These are phyloP conservation scores for Acomys russatus DNA, from an alignment of 2,797 vertebrate genomes.

Conservation along the genomic window DNA sequence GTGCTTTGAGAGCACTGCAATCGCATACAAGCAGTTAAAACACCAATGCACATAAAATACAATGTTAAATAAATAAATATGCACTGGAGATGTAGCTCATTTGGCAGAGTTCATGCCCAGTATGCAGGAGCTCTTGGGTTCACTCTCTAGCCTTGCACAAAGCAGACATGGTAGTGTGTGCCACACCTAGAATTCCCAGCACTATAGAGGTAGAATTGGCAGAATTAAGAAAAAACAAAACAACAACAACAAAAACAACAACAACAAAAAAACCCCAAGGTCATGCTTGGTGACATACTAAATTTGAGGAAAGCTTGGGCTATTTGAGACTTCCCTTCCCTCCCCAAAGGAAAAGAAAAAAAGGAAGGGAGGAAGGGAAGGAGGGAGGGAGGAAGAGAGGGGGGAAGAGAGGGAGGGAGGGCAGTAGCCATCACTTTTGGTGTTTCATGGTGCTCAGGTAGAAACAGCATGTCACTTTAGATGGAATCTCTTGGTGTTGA, in stretches of 20 bases:
- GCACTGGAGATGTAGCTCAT: background rate
- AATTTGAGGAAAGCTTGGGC: background rate
- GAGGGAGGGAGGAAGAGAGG: too few relatives aligned
- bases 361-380: background rate
- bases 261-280: background rate
- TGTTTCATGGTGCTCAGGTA: background rate
- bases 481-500: background rate
- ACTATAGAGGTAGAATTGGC: background rate
- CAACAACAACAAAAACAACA: background rate
- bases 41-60: background rate
- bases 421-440: background rate
- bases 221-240: background rate
- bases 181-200: background rate
- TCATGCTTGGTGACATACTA: background rate
- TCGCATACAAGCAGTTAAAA: background rate
- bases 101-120: background rate
- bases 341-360: background rate
- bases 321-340: background rate
- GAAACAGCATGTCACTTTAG: conserved; percentile 16
- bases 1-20: background rate
- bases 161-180: background rate
- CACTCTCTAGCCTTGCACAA: background rate
- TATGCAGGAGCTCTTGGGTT: background rate
- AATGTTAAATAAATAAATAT: background rate
- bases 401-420: background rate